Conservation (phyloP, 2,888 invertebrate genomes). For the Anoncus sp. region DNA sequence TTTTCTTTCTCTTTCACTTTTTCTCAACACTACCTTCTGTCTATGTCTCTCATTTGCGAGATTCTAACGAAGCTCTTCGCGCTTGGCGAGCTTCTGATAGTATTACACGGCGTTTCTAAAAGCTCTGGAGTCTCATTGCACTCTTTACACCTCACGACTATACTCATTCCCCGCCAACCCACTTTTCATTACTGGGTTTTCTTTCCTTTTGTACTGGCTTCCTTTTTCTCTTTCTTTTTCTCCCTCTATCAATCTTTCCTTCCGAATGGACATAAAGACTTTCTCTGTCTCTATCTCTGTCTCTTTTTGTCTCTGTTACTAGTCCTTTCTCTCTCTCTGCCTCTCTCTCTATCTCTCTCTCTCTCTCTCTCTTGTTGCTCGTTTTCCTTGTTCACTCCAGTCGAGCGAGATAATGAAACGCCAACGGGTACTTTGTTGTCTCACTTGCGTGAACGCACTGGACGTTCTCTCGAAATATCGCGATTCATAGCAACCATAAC, state of each 20-base stretch:
- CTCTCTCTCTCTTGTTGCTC: conserved; percentile 9
- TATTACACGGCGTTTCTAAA: conserved; percentile 11
- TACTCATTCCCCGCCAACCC: conserved; percentile 24
- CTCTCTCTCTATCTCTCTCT: not conserved
- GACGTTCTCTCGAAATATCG: not conserved
- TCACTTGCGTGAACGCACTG: not conserved
- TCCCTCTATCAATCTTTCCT: conserved; percentile 11
- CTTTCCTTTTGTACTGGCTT: conserved; percentile 30
- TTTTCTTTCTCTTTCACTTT: not conserved
- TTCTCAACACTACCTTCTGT: not conserved
- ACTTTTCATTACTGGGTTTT: conserved; percentile 22
- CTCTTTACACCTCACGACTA: conserved; percentile 27
- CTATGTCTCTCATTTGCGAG: not conserved
- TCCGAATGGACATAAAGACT: conserved; percentile 24
- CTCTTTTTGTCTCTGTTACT: not conserved
- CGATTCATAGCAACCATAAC: not conserved
- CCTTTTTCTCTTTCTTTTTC: conserved; percentile 23
- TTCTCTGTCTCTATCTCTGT: conserved; percentile 2
- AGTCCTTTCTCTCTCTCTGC: not conserved
- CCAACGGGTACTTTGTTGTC: conserved; percentile 41
- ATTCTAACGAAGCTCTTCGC: not conserved
- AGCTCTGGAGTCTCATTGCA: conserved; percentile 11
- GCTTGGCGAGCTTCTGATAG: not conserved
- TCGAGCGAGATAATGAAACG: conserved; percentile 44
- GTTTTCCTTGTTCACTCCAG: conserved; percentile 34